These are phyloP conservation scores for Elgaria multicarinata DNA, from an alignment of 2,113 vertebrate genomes.

Conservation along the genomic window DNA sequence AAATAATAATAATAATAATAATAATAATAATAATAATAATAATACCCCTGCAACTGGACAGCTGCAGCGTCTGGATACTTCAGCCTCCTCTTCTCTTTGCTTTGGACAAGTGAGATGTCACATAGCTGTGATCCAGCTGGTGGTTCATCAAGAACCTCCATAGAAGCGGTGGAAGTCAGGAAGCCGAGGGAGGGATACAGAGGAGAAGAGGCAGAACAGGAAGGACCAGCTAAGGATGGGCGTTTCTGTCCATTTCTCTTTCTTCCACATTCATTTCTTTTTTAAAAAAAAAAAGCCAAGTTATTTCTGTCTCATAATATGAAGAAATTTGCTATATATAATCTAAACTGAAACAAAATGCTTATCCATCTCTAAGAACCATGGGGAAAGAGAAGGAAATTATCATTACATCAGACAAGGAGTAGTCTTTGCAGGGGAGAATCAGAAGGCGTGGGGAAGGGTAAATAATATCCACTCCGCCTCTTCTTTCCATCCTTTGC, in stretches of 20 bases:
- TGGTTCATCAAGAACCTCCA: neutral
- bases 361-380: neutral
- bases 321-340: too few species aligned
- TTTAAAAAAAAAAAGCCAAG: too few species aligned
- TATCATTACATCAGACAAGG: neutral
- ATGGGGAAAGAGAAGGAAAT: neutral
- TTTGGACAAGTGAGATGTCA: neutral
- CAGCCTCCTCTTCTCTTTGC: neutral
- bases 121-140: too few species aligned
- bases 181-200: neutral
- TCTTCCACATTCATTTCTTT: too few species aligned
- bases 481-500: too few species aligned
- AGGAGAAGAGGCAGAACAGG: neutral
- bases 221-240: too few species aligned
- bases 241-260: too few species aligned
- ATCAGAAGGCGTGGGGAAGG: neutral
- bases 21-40: too few species aligned
- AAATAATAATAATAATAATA: too few species aligned
- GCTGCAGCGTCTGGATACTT: neutral
- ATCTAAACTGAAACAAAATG: too few species aligned
- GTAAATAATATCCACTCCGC: neutral
- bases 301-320: too few species aligned
- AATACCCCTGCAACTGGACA: neutral
- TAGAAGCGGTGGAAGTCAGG: neutral
- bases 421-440: neutral